A percentile compares a stretch with the other conserved stretches of the same genome.
phyloP scores from a whole-genome alignment of 2,888 invertebrate species.

The Philonicus albiceps region DNA sequence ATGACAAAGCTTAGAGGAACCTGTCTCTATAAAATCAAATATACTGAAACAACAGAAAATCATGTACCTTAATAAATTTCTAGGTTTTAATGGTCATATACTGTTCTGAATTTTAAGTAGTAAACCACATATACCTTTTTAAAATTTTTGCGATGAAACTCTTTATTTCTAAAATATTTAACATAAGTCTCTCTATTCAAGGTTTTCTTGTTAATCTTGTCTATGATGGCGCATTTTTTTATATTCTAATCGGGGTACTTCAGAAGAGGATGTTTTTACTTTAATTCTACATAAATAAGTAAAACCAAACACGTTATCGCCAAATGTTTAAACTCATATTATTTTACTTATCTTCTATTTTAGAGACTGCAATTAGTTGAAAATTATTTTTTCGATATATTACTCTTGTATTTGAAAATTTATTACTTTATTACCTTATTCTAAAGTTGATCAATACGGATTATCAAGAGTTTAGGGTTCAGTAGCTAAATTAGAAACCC shows the following conservation, averaged over 20 bases:
- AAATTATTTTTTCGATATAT: too few relatives aligned
- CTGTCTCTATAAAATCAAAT: not conserved
- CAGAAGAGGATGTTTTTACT: not conserved
- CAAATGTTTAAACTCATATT: too few relatives aligned
- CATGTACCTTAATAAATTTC: not conserved
- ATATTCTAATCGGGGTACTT: not conserved
- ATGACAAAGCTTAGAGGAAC: not conserved
- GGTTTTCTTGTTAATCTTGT: not conserved
- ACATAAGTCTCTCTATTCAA: not conserved
- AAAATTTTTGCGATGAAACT: not conserved
- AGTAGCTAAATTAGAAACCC: too few relatives aligned
- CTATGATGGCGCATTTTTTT: not conserved
- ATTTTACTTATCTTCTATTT: too few relatives aligned
- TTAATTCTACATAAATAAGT: not conserved
- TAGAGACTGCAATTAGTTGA: too few relatives aligned
- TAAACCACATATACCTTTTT: not conserved
- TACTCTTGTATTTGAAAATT: too few relatives aligned
- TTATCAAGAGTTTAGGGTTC: too few relatives aligned
- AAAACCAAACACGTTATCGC: too few relatives aligned
- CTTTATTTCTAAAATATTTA: not conserved
- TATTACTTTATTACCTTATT: too few relatives aligned
- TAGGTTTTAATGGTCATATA: not conserved
- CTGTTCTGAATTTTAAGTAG: not conserved
- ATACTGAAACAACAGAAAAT: not conserved
- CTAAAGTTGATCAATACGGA: too few relatives aligned